Evolutionary conservation across 2,113 vertebrate genomes (phyloP), one percentile per base, ranked within the genome.

Genomic region (Sphyrna mokarran): DNA sequence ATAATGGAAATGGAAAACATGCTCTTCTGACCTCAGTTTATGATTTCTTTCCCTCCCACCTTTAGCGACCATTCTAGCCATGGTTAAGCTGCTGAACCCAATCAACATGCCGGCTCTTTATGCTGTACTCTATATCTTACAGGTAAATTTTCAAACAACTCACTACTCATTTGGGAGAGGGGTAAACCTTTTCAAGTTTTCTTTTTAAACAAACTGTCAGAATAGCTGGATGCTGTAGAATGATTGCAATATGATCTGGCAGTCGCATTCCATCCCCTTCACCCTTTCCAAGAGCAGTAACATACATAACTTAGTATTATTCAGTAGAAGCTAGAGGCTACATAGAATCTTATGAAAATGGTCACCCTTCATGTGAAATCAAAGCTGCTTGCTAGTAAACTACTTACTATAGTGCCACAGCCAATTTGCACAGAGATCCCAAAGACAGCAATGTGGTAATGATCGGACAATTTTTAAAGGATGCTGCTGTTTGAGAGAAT

Each of bases 1-100:
- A n/a, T n/a, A n/a, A 80, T 37, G 78, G 0, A 80, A 37, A 14
- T 37, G 13, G 37, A 37, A 80, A 18, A 16, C 10, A 33, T 4
- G 0, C 85, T 10, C 3, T 14, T 61, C 5, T 58, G 29, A 10
- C 87, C 29, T 63, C 37, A 20, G 58, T 63, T 91, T 29, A 33
- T 91, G 87, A 16, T 91, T 90, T 91, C n/a, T n/a, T 11, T 18
- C 63, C 29, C 48, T 5, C 96, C n/a, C n/a, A n/a, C n/a, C 96
- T 95, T 96, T 96, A 98, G 98, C 98, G 96, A 96, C 97, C 95
- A 95, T 98, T 95, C 97, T 98, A 3, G 97, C 97, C 26, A 90
- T 97, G 29, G 95, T 98, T 91, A 97, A 97, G 96, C 37, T 98
- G 96, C 96, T 96, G 9, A 95, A 95, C 69, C 97, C 96, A 61